phyloP scores from a whole-genome alignment of 2,113 vertebrate species.

The Rhagologus leucostigma region DNA sequence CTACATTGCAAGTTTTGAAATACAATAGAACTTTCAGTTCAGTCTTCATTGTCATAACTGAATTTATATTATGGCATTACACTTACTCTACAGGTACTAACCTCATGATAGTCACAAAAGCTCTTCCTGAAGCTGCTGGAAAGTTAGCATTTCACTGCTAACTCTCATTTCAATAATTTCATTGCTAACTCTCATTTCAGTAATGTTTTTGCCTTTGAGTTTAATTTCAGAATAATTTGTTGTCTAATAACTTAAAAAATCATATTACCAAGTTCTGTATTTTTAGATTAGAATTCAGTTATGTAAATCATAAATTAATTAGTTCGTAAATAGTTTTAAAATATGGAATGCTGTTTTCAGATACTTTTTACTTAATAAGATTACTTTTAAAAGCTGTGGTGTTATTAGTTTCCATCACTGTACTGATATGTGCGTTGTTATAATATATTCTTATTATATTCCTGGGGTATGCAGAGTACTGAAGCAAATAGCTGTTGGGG shows the following conservation, averaged over 20 bases:
- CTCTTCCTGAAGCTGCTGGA: neutral
- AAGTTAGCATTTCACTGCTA: neutral
- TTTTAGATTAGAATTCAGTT: neutral
- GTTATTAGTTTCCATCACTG: neutral
- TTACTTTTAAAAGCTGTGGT: neutral
- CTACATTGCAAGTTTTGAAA: neutral
- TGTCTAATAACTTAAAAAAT: neutral
- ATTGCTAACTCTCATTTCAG: neutral
- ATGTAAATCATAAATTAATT: neutral
- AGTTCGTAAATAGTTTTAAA: neutral
- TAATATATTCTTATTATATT: neutral
- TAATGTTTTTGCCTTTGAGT: neutral
- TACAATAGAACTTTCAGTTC: neutral
- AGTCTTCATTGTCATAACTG: neutral
- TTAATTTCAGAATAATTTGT: neutral
- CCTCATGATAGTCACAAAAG: neutral
- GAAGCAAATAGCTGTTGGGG: neutral
- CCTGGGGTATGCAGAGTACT: neutral
- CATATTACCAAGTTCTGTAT: neutral
- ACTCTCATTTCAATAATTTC: neutral
- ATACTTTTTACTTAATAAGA: neutral
- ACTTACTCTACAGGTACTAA: neutral
- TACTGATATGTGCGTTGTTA: neutral
- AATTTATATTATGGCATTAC: neutral
- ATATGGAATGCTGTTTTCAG: neutral